Conservation (phyloP, 2,113 vertebrate species). For the Casuarius casuarius region DNA sequence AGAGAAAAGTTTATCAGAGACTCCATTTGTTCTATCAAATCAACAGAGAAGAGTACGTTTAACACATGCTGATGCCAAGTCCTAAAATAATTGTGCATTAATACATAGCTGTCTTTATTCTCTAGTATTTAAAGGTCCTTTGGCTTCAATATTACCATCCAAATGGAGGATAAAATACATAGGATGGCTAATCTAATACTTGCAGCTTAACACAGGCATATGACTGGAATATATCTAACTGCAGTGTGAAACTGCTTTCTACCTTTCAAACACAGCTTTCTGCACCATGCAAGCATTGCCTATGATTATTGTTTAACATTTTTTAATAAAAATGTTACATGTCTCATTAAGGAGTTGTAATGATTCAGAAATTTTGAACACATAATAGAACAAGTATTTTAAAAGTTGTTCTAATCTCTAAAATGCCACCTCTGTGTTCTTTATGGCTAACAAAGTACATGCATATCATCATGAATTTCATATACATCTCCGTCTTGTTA, state of each 20-base stretch:
- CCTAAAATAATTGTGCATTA: not conserved
- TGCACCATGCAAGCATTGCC: not conserved
- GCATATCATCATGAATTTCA: not conserved
- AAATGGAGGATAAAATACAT: not conserved
- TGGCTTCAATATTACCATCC: not conserved
- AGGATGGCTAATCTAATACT: not conserved
- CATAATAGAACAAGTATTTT: not conserved
- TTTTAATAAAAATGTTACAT: not conserved
- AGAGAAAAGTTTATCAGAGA: not conserved
- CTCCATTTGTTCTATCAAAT: not conserved
- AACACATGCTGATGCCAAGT: not conserved
- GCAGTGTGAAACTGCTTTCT: not conserved
- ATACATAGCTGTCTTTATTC: not conserved
- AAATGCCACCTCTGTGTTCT: constrained; percentile 23
- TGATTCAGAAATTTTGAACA: not conserved
- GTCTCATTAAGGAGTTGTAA: not conserved
- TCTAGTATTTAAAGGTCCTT: not conserved
- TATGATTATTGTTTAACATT: not conserved
- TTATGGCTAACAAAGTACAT: not conserved
- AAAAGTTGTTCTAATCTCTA: constrained; percentile 26
- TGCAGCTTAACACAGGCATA: not conserved
- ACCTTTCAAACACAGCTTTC: not conserved
- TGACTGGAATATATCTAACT: not conserved
- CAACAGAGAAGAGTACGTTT: not conserved
- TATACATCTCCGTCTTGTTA: constrained; percentile 5